Evolutionary conservation across 2,113 vertebrate genomes (phyloP).

Genomic region (Chlorodrepanis virens): DNA sequence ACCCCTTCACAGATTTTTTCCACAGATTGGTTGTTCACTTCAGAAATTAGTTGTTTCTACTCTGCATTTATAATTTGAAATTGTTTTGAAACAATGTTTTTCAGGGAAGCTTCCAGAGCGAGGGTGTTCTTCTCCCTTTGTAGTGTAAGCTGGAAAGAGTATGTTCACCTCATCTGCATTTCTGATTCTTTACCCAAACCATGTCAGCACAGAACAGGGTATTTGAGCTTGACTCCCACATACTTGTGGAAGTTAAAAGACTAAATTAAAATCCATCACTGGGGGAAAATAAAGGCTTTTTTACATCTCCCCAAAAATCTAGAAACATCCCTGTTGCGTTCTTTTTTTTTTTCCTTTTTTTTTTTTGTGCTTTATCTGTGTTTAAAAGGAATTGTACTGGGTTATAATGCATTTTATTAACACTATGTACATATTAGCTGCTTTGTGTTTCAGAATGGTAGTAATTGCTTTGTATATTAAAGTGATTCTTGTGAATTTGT

Average conservation of each 20-base stretch:
- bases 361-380: constrained; percentile 75
- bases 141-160: constrained; percentile 51
- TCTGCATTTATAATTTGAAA: constrained; percentile 56
- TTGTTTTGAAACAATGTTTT: constrained; percentile 56
- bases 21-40: constrained; percentile 6
- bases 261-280: constrained; percentile 50
- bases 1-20: constrained; percentile 30
- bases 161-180: constrained; percentile 52
- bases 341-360: constrained; percentile 65
- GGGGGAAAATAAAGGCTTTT: constrained; percentile 52
- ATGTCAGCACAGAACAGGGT: constrained; percentile 77
- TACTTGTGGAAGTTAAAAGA: constrained; percentile 66
- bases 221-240: constrained; percentile 62
- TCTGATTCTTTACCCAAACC: constrained; percentile 62
- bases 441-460: constrained; percentile 83
- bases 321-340: constrained; percentile 67
- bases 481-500: constrained; percentile 84
- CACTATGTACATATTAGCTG: constrained; percentile 83
- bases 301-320: constrained; percentile 57
- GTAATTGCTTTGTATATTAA: constrained; percentile 84
- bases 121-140: constrained; percentile 35
- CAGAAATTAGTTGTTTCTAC: constrained; percentile 32
- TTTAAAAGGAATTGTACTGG: constrained; percentile 67
- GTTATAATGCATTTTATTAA: constrained; percentile 82
- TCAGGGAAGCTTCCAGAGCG: constrained; percentile 73